These are phyloP conservation scores for Athene cunicularia DNA, from an alignment of 2,113 vertebrate species.

Conservation along the genomic window DNA sequence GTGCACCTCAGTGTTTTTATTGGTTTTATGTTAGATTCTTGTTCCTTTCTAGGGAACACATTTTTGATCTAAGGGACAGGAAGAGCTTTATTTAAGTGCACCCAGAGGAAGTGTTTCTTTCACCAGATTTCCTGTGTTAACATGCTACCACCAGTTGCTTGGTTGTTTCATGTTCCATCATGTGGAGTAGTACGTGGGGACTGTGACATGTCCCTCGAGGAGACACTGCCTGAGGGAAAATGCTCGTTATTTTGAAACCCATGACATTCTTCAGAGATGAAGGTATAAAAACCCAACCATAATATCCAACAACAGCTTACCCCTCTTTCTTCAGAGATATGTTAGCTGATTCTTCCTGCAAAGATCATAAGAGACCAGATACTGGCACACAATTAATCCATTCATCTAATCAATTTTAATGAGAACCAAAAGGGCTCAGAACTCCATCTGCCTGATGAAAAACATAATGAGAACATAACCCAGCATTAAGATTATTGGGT, in stretches of 20 bases:
- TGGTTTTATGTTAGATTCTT: not conserved
- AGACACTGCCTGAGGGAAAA: not conserved
- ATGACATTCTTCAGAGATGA: not conserved
- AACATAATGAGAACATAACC: not conserved
- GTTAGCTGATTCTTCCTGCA: not conserved
- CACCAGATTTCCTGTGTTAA: not conserved
- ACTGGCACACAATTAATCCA: not conserved
- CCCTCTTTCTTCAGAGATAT: not conserved
- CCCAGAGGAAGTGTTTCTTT: not conserved
- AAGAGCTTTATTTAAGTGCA: not conserved
- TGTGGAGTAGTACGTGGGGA: not conserved
- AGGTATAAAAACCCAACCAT: not conserved
- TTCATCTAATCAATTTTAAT: conserved; percentile 39
- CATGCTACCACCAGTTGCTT: not conserved
- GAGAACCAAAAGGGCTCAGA: not conserved
- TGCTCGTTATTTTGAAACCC: not conserved
- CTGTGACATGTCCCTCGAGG: not conserved
- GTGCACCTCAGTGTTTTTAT: not conserved
- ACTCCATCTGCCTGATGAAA: conserved; percentile 20
- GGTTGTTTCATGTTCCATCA: not conserved
- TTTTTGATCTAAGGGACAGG: not conserved
- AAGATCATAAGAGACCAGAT: not conserved
- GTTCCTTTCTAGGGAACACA: not conserved
- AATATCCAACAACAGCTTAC: not conserved
- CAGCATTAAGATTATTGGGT: not conserved